phyloP scores from a whole-genome alignment of 2,113 vertebrate species.

The Gopherus flavomarginatus region DNA sequence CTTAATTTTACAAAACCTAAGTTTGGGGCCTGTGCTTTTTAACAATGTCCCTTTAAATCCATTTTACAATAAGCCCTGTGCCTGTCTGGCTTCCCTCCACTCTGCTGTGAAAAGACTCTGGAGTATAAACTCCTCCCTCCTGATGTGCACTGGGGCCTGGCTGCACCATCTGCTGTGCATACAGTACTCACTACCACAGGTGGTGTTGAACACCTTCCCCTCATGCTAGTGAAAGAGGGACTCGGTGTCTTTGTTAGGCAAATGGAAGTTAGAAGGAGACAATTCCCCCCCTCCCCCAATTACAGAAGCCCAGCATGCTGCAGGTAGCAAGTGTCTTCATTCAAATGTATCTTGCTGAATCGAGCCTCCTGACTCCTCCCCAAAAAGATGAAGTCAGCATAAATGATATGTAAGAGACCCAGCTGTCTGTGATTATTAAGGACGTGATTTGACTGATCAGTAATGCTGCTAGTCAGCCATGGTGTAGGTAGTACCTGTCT shows the following conservation, averaged over 20 bases:
- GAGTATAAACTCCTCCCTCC: slow-evolving; percentile 21
- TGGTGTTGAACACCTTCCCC: slow-evolving; percentile 38
- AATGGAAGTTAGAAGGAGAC: slow-evolving; percentile 40
- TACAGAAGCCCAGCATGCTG: background rate
- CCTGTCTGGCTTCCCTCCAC: slow-evolving; percentile 37
- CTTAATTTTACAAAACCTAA: background rate
- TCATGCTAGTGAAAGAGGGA: background rate
- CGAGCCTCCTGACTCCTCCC: background rate
- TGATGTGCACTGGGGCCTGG: background rate
- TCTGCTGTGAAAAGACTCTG: slow-evolving; percentile 22
- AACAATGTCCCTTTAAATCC: slow-evolving; percentile 22
- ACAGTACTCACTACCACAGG: background rate
- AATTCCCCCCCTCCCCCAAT: slow-evolving; percentile 11
- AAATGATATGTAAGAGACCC: background rate
- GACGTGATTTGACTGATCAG: rapidly evolving
- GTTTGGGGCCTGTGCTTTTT: slow-evolving; percentile 15
- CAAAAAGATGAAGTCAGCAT: slow-evolving; percentile 12
- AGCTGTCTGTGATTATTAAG: background rate
- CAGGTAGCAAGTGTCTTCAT: slow-evolving; percentile 22
- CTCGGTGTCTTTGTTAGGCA: slow-evolving; percentile 58
- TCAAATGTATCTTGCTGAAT: slow-evolving; percentile 15
- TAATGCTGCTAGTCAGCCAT: background rate
- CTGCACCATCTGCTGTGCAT: slow-evolving; percentile 10
- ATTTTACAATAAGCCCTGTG: slow-evolving; percentile 66
- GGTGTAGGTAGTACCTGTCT: background rate